phyloP scores from a whole-genome alignment of 2,113 vertebrate species.

The Erythrolamprus reginae region DNA sequence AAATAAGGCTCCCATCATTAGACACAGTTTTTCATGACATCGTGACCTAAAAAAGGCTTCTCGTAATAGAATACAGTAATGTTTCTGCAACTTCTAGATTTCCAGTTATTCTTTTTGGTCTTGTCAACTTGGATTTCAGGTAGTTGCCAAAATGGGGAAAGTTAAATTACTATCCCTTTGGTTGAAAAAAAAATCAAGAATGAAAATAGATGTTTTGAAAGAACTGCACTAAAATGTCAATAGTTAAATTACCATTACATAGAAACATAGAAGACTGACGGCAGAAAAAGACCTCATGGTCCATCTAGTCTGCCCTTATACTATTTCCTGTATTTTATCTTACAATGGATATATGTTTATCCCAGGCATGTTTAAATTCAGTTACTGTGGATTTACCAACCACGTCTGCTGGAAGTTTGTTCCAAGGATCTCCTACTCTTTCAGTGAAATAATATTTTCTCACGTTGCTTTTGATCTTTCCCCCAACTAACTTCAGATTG shows the following conservation, averaged over 20 bases:
- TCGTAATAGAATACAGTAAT: not conserved
- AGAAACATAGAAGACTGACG: no score
- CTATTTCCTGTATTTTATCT: no score
- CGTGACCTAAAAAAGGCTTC: not conserved
- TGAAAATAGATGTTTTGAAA: not conserved
- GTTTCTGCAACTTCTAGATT: not conserved
- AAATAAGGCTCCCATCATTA: not conserved
- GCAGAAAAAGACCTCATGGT: no score
- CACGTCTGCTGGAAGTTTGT: no score
- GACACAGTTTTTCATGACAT: not conserved
- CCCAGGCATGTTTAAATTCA: no score
- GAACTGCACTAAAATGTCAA: slow-evolving; percentile 20
- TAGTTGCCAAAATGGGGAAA: not conserved
- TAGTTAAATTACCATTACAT: slow-evolving; percentile 11
- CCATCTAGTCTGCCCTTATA: no score
- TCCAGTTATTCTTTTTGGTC: not conserved
- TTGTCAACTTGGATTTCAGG: not conserved
- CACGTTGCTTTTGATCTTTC: no score
- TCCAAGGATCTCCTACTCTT: no score
- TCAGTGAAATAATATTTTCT: no score
- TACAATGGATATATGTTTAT: no score
- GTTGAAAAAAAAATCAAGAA: not conserved
- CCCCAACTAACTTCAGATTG: no score
- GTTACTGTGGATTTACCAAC: no score
- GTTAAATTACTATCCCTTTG: not conserved